Evolutionary conservation across 2,113 vertebrate species (phyloP), one percentile per base, ranked within the genome.

Genomic region (Orcinus orca): DNA sequence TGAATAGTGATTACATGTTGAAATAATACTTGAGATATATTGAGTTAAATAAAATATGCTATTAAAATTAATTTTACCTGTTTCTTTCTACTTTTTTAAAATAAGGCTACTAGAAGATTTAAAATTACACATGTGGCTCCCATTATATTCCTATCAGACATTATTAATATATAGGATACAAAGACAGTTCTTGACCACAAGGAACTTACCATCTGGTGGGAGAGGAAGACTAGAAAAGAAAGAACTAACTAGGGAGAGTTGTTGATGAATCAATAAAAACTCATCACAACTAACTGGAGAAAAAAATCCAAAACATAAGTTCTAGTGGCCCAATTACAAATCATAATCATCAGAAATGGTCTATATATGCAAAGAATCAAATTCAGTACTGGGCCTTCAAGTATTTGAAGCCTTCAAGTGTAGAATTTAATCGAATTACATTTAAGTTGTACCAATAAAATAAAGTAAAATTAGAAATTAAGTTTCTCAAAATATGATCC

Each of bases 1-100:
- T 93, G 79, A 94, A 73, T 60, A 90, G 8, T 60, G 18, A 83
- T 55, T 31, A 71, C 62, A 76, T 31, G 17, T 84, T 88, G 84
- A 93, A 62, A 63, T 47, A 84, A 90, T 71, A 71, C 33, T 96
- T 93, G 79, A 79, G 63, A 83, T 96, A 87, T 80, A 83, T 2
- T 50, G 25, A 41, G 12, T 67, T 97, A 91, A 90, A 79, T 33
- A 96, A 93, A 86, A 96, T 62, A 96, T 12, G 9, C 60, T 80
- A 93, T 17, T 73, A 53, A 93, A 74, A 82, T 95, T 85, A 76
- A 76, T 76, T 95, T 93, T 94, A 71, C 23, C 29, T 58, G 44
- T 77, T 86, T 93, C 85, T 36, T 86, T 93, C 85, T 36, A 77
- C 9, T 41, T 89, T 77, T 83, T 81, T 18, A 25, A 91, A 91